Conservation (phyloP, 1,140 invertebrate genomes). For the Carcinoscorpius rotundicauda region DNA sequence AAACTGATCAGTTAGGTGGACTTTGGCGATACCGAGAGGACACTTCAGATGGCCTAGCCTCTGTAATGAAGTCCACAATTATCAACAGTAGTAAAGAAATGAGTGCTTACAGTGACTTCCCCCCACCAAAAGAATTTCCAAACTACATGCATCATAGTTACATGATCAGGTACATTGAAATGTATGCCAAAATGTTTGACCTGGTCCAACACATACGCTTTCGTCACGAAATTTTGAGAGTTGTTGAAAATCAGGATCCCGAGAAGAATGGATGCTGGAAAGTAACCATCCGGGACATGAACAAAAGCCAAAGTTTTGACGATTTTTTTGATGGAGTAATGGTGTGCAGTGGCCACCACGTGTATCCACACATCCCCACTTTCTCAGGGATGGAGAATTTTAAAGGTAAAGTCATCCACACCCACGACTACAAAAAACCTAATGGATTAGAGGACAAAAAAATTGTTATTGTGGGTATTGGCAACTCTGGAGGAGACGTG, state of each 20-base stretch:
- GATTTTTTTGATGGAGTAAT: constrained; percentile 35
- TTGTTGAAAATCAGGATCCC: too few relatives aligned
- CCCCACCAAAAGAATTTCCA: constrained; percentile 34
- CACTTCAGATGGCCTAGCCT: constrained; percentile 27
- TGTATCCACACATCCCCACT: constrained; percentile 25
- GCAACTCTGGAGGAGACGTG: constrained; percentile 41
- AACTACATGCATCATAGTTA: constrained; percentile 36
- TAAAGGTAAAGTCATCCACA: constrained; percentile 34
- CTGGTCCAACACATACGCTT: neutral
- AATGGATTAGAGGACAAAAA: constrained; percentile 31
- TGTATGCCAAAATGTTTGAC: constrained; percentile 34
- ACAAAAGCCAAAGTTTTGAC: neutral
- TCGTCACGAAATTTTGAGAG: neutral
- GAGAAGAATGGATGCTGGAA: too few relatives aligned
- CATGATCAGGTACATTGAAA: constrained; percentile 34
- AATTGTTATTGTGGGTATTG: constrained; percentile 38
- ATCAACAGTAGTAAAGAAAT: constrained; percentile 31
- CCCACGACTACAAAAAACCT: constrained; percentile 32
- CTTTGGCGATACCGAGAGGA: constrained; percentile 40
- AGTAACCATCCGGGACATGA: too few relatives aligned
- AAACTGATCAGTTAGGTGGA: constrained; percentile 36
- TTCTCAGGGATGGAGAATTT: constrained; percentile 30
- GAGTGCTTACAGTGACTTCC: constrained; percentile 32
- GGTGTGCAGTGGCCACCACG: constrained; percentile 32
- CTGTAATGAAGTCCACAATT: constrained; percentile 25